phyloP scores from a whole-genome alignment of 2,888 invertebrate species.

The Drosophila sordidapex region DNA sequence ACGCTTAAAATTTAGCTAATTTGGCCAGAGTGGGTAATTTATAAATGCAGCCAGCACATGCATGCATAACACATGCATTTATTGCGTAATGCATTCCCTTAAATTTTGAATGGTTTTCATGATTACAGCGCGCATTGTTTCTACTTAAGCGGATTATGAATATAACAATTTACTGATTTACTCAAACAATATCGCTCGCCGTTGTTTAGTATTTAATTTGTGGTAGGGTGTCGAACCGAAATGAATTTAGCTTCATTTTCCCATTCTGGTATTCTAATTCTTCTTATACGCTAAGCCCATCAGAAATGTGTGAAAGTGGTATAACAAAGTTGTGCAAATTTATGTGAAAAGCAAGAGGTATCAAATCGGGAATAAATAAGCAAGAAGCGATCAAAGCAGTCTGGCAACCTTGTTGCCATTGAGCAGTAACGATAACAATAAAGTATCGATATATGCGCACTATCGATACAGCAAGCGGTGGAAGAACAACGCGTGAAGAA shows the following conservation, averaged over 20 bases:
- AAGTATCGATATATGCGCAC: no score
- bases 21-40: slow-evolving; percentile 24
- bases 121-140: slow-evolving; percentile 39
- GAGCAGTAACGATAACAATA: no score
- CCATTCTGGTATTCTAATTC: not conserved
- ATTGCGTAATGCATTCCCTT: slow-evolving; percentile 19
- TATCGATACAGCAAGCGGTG: no score
- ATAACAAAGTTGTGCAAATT: not conserved
- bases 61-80: not conserved
- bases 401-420: no score
- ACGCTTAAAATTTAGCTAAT: slow-evolving; percentile 5
- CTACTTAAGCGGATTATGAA: slow-evolving; percentile 52
- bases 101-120: slow-evolving; percentile 50
- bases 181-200: not conserved
- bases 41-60: slow-evolving; percentile 14
- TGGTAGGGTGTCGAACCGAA: not conserved
- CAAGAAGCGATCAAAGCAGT: not conserved
- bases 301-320: not conserved
- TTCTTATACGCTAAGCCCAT: no score
- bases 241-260: not conserved
- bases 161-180: slow-evolving; percentile 32
- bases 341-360: not conserved
- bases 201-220: slow-evolving; percentile 13
- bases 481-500: not conserved
- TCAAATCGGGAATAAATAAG: not conserved